Conservation (phyloP, 2,113 vertebrate species). For the Mus spicilegus region DNA sequence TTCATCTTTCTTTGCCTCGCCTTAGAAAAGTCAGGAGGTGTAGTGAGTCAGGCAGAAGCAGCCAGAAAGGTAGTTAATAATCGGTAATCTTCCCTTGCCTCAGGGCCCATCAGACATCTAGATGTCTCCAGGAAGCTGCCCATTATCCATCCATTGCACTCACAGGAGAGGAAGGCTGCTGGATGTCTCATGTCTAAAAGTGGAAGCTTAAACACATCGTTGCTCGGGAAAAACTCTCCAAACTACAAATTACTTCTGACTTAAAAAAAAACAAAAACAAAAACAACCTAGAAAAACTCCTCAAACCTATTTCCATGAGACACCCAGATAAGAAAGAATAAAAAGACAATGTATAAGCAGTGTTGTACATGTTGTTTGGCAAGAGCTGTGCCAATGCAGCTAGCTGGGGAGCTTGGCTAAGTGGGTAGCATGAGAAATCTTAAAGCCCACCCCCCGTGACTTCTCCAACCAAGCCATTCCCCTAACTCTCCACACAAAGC, state of each 20-base stretch:
- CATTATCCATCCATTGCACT: not conserved
- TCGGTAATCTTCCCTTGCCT: not conserved
- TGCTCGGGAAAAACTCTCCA: conserved; percentile 18
- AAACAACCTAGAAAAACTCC: not conserved
- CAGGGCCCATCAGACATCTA: not conserved
- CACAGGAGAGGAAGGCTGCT: not conserved
- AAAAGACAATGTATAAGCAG: not conserved
- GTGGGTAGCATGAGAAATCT: not conserved
- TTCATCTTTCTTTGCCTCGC: conserved; percentile 10
- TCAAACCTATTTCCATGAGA: not conserved
- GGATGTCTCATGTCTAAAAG: conserved; percentile 65
- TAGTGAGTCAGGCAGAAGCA: not conserved
- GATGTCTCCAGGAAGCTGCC: not conserved
- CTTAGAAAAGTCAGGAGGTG: not conserved
- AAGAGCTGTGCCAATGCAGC: not conserved
- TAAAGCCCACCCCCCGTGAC: not conserved
- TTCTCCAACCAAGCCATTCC: not conserved
- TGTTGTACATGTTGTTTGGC: not conserved
- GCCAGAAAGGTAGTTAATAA: not conserved
- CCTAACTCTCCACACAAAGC: not conserved
- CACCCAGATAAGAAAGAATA: conserved; percentile 20
- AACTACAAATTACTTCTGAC: conserved; percentile 68
- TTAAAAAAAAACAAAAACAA: not conserved
- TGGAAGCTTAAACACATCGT: conserved; percentile 63
- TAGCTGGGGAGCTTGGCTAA: not conserved